A percentile compares a stretch with the other conserved stretches of the same genome.
These are phyloP conservation scores for Trissoscelio sp. DNA, from an alignment of 2,888 invertebrate species.

Conservation along the genomic window DNA sequence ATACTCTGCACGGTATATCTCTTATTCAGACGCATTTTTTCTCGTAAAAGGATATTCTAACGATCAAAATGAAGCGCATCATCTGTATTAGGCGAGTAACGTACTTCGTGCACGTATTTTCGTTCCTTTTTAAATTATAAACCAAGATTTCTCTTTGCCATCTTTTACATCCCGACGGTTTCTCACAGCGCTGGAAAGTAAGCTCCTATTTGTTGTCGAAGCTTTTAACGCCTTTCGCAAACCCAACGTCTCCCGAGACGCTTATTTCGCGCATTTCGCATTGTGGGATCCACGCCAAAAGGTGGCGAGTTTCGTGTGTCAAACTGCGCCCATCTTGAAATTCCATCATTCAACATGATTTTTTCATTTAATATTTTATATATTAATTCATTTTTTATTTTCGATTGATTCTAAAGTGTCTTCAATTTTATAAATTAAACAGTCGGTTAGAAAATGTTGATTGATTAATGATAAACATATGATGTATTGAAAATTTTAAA, in stretches of 20 bases:
- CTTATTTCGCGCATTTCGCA: conserved; percentile 38
- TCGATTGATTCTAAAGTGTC: no score
- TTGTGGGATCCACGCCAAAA: conserved; percentile 32
- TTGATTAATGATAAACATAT: no score
- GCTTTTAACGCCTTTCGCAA: conserved; percentile 52
- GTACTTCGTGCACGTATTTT: conserved; percentile 21
- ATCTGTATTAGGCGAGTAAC: conserved; percentile 25
- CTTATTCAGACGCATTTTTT: background rate
- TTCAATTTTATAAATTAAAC: no score
- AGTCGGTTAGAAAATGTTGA: no score
- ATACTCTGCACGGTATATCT: background rate
- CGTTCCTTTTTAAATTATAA: conserved; percentile 47
- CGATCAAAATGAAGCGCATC: conserved; percentile 17
- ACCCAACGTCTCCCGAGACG: conserved; percentile 40
- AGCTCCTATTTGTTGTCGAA: conserved; percentile 57
- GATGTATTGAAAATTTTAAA: no score
- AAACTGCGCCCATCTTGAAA: conserved; percentile 1
- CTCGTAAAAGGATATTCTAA: background rate
- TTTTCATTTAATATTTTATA: background rate
- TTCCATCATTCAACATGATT: background rate
- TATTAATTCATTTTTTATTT: no score
- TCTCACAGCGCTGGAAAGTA: conserved; percentile 40
- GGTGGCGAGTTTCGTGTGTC: conserved; percentile 18
- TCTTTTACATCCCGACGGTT: conserved; percentile 29
- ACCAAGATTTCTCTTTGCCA: conserved; percentile 52